Base-by-base conservation (phyloP, 2,797 vertebrate species). In the Psittacula echo region DNA sequence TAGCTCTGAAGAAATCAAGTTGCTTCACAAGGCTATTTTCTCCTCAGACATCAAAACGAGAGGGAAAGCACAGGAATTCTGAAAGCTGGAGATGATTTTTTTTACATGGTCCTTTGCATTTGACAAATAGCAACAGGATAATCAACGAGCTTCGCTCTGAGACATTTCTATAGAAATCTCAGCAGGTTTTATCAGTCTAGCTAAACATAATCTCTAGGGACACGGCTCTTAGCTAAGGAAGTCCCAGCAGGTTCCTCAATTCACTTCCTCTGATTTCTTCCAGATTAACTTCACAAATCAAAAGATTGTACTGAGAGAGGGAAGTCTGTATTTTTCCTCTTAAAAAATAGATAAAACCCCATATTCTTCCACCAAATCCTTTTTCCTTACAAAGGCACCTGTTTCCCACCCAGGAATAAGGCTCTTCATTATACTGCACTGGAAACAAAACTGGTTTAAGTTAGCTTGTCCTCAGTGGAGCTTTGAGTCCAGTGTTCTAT, bases 21-120 rank as follows among this genome's bases (percentile, higher is more conserved):
- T 91, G 82, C 85, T 96, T 88, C 85, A 90, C 47, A 21, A 74
- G 89, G 58, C 91, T 95, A 56, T 94, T 93, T 97, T 93, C 89
- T 91, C 53, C 37, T 83, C 87, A 92, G 72, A 90, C 82, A 95
- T 96, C 93, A 95, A 93, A 97, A 94, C 79, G 67, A 82, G 53
- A 94, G 67, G 10, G 10, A 88, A 87, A 70, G 50, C 29, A 70
- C 22, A 71, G 82, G 30, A 84, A 80, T 85, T 92, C 80, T 96
- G 62, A 87, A 87, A 81, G 72, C 75, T 86, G 85, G 41, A 76
- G 91, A 73, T 48, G 1, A 75, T 68, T 90, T 86, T 71, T 81
- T 87, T 75, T 71, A 54, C 73, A 88, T 37, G 39, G 58, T 86
- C 77, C 44, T 92, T 89, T 91, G 86, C 81, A 72, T 96, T 56